Base-by-base conservation (phyloP, 2,888 invertebrate genomes). In the Pristionchus maxplancki region DNA sequence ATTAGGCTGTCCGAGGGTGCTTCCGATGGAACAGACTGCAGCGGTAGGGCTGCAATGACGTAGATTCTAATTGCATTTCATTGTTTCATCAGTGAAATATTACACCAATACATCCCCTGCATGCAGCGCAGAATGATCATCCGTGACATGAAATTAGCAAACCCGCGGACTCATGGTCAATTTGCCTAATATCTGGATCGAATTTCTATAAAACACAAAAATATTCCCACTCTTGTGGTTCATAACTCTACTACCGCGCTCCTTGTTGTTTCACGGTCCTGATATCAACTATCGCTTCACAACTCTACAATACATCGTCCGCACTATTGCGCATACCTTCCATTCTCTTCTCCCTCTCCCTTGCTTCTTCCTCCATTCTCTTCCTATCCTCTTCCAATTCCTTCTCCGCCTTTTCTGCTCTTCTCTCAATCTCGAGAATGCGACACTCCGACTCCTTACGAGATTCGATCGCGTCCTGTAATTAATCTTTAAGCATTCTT, bases 261-360 rank as follows among this genome's bases (percentile, higher is more conserved):
- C 44, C 13, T 31, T 9, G 67, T 11, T 2, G 64, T 34, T 34
- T 31, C 67, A 34, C 24, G 31, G 0, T 11, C 67, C 2, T 11
- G 1, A 34, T 34, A 67, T 31, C 67, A 6, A 34, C 67, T 15
- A 34, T 67, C 11, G 4, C 24, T 20, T 9, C 31, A 1, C 67
- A 34, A 34, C 17, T 17, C 28, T 13, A 28, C 64, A n/a, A 34
- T 58, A 4, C 8, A 8, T n/a, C n/a, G n/a, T n/a, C n/a, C n/a
- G n/a, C n/a, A n/a, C n/a, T n/a, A n/a, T 4, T 50, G 1, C 50
- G 15, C 50, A n/a, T n/a, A 64, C 82, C 89, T 48, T 40, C 74
- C 83, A 64, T 85, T 62, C 50, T 85, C 40, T 89, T 71, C 28
- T 86, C 90, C 40, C 88, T 89, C 82, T 90, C 89, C 85, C 89